phyloP scores from a whole-genome alignment of 2,113 vertebrate species.

The Marmota monax region DNA sequence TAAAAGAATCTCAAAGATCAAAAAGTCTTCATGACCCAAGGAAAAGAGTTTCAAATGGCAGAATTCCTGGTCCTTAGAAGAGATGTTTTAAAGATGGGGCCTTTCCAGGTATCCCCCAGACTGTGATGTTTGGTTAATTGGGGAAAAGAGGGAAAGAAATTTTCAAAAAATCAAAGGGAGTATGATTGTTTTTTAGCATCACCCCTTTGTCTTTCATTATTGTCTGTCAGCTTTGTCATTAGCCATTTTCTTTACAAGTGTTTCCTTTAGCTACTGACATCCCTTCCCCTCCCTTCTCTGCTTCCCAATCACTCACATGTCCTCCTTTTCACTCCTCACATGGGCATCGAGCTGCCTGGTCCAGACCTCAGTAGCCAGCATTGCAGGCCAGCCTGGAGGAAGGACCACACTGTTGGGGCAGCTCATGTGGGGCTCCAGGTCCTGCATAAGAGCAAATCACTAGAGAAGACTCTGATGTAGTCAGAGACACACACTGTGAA shows the following conservation, averaged over 20 bases:
- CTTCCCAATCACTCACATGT: neutral
- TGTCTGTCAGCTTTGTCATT: neutral
- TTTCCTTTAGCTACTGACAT: neutral
- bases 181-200: neutral
- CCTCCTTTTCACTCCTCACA: neutral
- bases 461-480: neutral
- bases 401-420: neutral
- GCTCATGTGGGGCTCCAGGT: neutral
- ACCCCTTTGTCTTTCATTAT: neutral
- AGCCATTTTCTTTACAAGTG: neutral
- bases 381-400: no score
- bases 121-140: neutral
- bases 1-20: neutral
- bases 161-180: neutral
- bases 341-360: neutral
- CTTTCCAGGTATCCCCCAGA: neutral
- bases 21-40: neutral
- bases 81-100: neutral
- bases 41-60: neutral
- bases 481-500: neutral
- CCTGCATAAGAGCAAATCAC: neutral
- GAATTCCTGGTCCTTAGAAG: neutral
- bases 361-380: neutral
- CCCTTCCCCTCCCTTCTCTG: neutral
- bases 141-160: neutral